Percentiles rank a stretch among this genome's conserved stretches.
Conservation (phyloP, 2,113 vertebrate genomes). For the Craseonycteris thonglongyai region DNA sequence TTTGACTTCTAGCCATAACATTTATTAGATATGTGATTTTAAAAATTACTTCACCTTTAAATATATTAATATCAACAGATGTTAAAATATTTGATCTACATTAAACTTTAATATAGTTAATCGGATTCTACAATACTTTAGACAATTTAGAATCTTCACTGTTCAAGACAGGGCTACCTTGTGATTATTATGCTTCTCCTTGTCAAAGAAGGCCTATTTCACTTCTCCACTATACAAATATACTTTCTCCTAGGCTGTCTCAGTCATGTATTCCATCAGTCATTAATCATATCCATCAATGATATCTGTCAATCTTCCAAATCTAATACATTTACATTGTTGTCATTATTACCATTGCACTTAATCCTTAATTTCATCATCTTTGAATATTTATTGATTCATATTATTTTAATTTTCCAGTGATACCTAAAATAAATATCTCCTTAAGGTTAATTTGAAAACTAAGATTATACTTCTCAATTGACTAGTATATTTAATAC, state of each 20-base stretch:
- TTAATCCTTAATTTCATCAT: neutral
- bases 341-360: neutral
- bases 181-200: neutral
- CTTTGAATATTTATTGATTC: neutral
- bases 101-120: neutral
- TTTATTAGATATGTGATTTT: neutral
- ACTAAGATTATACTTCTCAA: neutral
- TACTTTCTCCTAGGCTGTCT: neutral
- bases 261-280: neutral
- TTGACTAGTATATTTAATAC: neutral
- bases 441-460: neutral
- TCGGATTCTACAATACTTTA: neutral
- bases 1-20: neutral
- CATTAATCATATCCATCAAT: neutral
- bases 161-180: neutral
- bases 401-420: neutral
- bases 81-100: neutral
- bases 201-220: neutral
- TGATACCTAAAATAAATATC: neutral
- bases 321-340: neutral
- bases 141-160: neutral
- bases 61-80: neutral
- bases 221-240: neutral
- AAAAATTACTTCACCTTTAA: neutral
- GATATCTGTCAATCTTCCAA: neutral